phyloP scores from a whole-genome alignment of 2,113 vertebrate species.

The Carassius auratus region DNA sequence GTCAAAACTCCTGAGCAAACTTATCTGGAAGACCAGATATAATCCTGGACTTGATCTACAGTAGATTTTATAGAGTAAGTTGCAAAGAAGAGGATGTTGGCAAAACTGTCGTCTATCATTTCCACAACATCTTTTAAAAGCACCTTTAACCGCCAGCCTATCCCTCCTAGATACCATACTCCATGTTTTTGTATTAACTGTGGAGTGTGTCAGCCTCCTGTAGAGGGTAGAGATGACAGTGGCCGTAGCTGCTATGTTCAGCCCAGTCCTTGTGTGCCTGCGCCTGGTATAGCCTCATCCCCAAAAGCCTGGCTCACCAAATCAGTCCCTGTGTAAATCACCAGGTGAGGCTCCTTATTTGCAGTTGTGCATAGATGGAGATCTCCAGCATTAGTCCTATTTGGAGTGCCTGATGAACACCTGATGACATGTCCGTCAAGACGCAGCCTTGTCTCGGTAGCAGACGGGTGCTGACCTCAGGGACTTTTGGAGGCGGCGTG shows the following conservation, averaged over 20 bases:
- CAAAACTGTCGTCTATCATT: not conserved
- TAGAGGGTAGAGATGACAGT: conserved; percentile 50
- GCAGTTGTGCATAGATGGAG: conserved; percentile 45
- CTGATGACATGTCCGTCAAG: conserved; percentile 62
- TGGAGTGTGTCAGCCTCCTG: conserved; percentile 35
- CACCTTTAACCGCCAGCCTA: not conserved
- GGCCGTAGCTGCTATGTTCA: conserved; percentile 50
- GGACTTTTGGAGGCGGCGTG: conserved; percentile 20
- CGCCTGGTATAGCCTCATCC: conserved; percentile 33
- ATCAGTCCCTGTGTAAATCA: conserved; percentile 48
- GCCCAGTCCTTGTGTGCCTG: conserved; percentile 22
- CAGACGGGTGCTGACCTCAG: conserved; percentile 55
- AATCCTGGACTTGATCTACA: not conserved
- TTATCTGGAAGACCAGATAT: not conserved
- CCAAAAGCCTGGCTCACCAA: conserved; percentile 36
- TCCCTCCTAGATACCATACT: not conserved
- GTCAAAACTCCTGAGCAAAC: not conserved
- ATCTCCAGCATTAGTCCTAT: conserved; percentile 55
- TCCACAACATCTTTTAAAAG: not conserved
- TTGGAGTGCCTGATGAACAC: conserved; percentile 57
- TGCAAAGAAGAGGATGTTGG: not conserved
- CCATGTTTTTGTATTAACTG: conserved; percentile 28
- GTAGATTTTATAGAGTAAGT: not conserved
- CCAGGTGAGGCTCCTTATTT: conserved; percentile 60
- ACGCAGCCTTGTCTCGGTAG: conserved; percentile 38